Evolutionary conservation across 2,888 invertebrate genomes (phyloP).

Genomic region (Brachyptera risi): DNA sequence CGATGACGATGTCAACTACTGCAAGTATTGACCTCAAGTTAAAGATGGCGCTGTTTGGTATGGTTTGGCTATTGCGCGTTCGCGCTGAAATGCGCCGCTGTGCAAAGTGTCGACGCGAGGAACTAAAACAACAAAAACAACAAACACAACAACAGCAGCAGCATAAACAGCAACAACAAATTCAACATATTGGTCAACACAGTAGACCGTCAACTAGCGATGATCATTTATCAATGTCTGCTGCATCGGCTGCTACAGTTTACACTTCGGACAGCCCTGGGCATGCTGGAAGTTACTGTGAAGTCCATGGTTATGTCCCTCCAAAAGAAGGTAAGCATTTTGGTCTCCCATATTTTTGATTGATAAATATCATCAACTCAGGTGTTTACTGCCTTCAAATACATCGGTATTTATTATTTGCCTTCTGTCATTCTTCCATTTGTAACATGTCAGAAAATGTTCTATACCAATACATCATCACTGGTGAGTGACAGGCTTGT

Average conservation of each 20-base stretch:
- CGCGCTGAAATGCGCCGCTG: conserved; percentile 75
- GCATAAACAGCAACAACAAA: conserved; percentile 23
- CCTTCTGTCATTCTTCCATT: too few relatives aligned
- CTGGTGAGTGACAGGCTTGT: too few relatives aligned
- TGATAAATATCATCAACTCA: too few relatives aligned
- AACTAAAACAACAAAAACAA: conserved; percentile 42
- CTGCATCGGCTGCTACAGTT: conserved; percentile 46
- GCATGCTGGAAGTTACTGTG: conserved; percentile 52
- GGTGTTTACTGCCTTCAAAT: too few relatives aligned
- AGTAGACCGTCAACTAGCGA: conserved; percentile 23
- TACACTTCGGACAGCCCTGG: conserved; percentile 52
- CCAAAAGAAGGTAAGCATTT: conserved; percentile 51
- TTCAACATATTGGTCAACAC: conserved; percentile 18
- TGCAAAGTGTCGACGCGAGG: conserved; percentile 62
- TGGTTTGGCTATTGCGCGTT: conserved; percentile 79
- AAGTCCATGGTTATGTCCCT: conserved; percentile 55
- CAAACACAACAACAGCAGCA: conserved; percentile 37
- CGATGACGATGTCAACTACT: conserved; percentile 16
- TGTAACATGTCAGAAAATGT: too few relatives aligned
- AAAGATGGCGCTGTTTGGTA: conserved; percentile 81
- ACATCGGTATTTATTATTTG: too few relatives aligned
- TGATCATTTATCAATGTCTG: conserved; percentile 23
- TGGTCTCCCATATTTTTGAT: too few relatives aligned
- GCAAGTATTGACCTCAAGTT: conserved; percentile 8
- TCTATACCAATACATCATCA: too few relatives aligned